Evolutionary conservation across 2,113 vertebrate genomes (phyloP), one percentile per base, ranked within the genome.

Genomic region (Trogon surrucura): DNA sequence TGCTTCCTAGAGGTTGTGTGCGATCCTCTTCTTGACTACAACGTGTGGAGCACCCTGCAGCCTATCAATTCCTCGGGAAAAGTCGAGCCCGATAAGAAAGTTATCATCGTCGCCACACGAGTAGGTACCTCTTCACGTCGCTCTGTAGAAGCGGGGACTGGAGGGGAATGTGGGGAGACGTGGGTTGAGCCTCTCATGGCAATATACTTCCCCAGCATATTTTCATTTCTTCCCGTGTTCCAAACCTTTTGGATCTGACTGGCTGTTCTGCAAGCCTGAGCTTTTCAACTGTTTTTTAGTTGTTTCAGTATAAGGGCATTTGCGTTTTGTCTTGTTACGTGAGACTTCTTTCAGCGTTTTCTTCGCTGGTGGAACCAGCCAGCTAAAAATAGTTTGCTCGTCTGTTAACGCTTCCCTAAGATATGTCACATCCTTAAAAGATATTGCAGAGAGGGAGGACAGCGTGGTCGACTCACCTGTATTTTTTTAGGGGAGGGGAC

Each of bases 21-120:
- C 41, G 99, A 99, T 58, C 98, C 99, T 0, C 92, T 99, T 30
- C 96, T 97, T 0, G 99, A 99, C 74, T 98, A 72, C 65, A 99
- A 99, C 0, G 97, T 99, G 3, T 99, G 99, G 99, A 98, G 98
- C 75, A 96, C 98, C 10, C 95, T 98, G 34, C 98, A 89, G 9
- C 98, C 99, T 11, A 87, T 99, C 91, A 99, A 99, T 51, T 91
- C 77, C 75, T 98, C 99, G 5, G 97, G 82, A 5, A 85, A 70
- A 3, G 12, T 97, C 1, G 66, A 81, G 5, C 96, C 98, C 0
- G 65, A 80, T 3, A 97, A 98, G 91, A 98, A 93, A 9, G 94
- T 99, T 7, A 93, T 99, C 67, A 87, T 99, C 5, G 98, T 98
- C 0, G 98, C 99, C 11, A 96, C 98, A 4, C 95, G 98, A 97